These are phyloP conservation scores for Ceyx margarethae DNA, from an alignment of 2,113 vertebrate genomes.

Conservation along the genomic window DNA sequence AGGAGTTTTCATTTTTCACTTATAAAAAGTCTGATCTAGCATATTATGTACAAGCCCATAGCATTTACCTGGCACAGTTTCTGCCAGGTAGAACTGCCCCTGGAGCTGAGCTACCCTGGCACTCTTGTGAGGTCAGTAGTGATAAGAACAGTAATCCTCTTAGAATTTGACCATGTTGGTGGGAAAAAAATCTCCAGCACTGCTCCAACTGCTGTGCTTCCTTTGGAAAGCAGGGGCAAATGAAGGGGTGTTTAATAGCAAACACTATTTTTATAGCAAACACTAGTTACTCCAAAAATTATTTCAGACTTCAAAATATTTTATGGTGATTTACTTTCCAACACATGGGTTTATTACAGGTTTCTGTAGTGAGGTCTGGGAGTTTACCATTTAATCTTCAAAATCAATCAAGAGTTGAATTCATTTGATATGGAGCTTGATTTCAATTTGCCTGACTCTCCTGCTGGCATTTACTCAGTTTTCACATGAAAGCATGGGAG, in stretches of 20 bases:
- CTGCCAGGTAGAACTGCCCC: background rate
- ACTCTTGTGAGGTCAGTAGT: background rate
- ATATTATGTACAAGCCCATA: background rate
- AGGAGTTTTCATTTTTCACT: background rate
- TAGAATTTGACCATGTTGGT: background rate
- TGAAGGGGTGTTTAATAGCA: background rate
- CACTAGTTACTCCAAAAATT: background rate
- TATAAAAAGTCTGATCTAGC: background rate
- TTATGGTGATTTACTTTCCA: background rate
- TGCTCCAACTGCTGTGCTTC: background rate
- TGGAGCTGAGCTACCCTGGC: background rate
- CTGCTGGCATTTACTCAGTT: slow-evolving; percentile 17
- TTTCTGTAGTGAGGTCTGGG: background rate
- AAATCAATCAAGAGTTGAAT: slow-evolving; percentile 17
- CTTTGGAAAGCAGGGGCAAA: background rate
- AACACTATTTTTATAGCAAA: background rate
- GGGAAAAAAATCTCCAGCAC: background rate
- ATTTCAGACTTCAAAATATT: background rate
- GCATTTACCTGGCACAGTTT: background rate
- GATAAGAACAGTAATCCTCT: rapidly evolving
- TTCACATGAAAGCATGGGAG: background rate
- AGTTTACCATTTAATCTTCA: slow-evolving; percentile 10
- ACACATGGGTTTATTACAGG: background rate
- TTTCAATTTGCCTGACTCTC: slow-evolving; percentile 40
- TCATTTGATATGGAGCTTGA: slow-evolving; percentile 28